phyloP scores from a whole-genome alignment of 1,140 invertebrate genomes.

The Eumeta japonica region DNA sequence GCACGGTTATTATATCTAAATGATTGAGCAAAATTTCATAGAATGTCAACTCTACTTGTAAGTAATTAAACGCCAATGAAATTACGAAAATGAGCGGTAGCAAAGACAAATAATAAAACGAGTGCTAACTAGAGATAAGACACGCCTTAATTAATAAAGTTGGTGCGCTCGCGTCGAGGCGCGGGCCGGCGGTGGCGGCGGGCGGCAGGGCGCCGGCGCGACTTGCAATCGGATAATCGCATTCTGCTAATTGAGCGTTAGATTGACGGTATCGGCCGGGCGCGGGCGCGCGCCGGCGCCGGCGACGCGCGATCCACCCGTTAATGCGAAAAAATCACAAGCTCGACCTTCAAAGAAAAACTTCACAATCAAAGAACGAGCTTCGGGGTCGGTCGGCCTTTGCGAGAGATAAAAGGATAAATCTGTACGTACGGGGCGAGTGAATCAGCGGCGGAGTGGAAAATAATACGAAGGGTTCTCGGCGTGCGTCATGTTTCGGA shows the following conservation, averaged over 20 bases:
- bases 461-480: constrained; percentile 42
- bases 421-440: constrained; percentile 24
- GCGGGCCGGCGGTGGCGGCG: constrained; percentile 26
- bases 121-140: constrained; percentile 59
- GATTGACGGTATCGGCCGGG: constrained; percentile 48
- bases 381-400: constrained; percentile 6
- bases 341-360: constrained; percentile 21
- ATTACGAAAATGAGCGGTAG: constrained; percentile 56
- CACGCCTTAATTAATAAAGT: constrained; percentile 58
- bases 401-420: constrained; percentile 16
- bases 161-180: constrained; percentile 44
- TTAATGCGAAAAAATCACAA: constrained; percentile 25
- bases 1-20: neutral
- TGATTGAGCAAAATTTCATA: neutral
- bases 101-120: constrained; percentile 58
- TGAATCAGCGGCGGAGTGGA: constrained; percentile 22
- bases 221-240: constrained; percentile 51
- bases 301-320: constrained; percentile 19
- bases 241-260: constrained; percentile 54
- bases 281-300: constrained; percentile 8
- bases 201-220: constrained; percentile 43
- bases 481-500: constrained; percentile 38
- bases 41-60: constrained; percentile 31
- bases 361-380: constrained; percentile 6
- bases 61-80: constrained; percentile 53